Conservation (phyloP, 2,888 invertebrate genomes). For the Leptogaster cylindrica region DNA sequence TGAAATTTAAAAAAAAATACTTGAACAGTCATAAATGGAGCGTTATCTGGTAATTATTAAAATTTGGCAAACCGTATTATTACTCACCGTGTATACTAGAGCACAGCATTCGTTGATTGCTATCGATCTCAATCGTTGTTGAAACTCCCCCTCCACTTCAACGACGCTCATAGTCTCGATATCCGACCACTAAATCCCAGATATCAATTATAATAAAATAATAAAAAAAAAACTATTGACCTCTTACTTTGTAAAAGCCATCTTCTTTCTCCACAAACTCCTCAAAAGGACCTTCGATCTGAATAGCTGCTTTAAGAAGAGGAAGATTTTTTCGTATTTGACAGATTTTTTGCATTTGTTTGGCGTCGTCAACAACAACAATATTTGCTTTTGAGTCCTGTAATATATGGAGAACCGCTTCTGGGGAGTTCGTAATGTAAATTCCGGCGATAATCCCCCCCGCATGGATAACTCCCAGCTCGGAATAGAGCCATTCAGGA, state of each 20-base stretch:
- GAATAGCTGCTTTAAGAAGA: conserved; percentile 76
- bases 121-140: conserved; percentile 69
- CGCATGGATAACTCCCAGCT: conserved; percentile 84
- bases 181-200: conserved; percentile 77
- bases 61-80: background rate
- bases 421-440: conserved; percentile 87
- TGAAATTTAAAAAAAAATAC: too few relatives aligned
- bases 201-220: conserved; percentile 47
- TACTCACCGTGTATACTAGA: conserved; percentile 80
- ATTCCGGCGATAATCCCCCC: conserved; percentile 87
- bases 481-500: conserved; percentile 86
- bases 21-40: too few relatives aligned
- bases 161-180: conserved; percentile 71
- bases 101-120: conserved; percentile 83
- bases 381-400: conserved; percentile 78
- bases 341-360: conserved; percentile 82
- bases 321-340: conserved; percentile 71
- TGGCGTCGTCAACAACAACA: conserved; percentile 83
- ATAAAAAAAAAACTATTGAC: too few relatives aligned
- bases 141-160: conserved; percentile 70
- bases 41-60: background rate
- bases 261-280: conserved; percentile 53
- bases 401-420: conserved; percentile 81
- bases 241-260: conserved; percentile 55
- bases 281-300: conserved; percentile 57